These are phyloP conservation scores for Rhyacichthys aspro DNA, from an alignment of 2,797 vertebrate genomes.

Conservation along the genomic window DNA sequence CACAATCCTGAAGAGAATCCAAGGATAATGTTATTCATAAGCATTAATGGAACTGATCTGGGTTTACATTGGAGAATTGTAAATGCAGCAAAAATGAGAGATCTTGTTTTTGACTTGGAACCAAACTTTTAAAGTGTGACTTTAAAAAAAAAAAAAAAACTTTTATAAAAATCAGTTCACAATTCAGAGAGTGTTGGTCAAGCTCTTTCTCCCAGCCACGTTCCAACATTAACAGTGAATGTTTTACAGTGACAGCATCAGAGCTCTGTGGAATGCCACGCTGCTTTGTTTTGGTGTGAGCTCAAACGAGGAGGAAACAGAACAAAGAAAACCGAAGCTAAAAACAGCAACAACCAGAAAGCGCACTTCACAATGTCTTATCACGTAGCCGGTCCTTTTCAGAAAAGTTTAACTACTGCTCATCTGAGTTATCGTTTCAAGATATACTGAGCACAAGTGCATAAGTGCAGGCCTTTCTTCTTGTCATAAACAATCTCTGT, in stretches of 20 bases:
- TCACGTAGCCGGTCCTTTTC: constrained; percentile 5
- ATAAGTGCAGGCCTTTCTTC: neutral
- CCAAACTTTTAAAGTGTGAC: too few relatives aligned
- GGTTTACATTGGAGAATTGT: too few relatives aligned
- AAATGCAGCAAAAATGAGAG: too few relatives aligned
- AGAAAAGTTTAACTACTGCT: neutral
- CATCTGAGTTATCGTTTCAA: neutral
- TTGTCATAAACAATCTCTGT: constrained; percentile 22
- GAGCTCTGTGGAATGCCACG: constrained; percentile 84
- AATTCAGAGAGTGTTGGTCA: too few relatives aligned
- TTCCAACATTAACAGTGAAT: constrained; percentile 64
- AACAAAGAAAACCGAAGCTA: constrained; percentile 26
- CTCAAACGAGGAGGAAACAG: constrained; percentile 15
- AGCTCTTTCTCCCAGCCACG: constrained; percentile 50
- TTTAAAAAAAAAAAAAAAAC: too few relatives aligned
- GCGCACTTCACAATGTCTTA: constrained; percentile 1
- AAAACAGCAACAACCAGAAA: constrained; percentile 31
- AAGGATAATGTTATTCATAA: too few relatives aligned
- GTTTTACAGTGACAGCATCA: constrained; percentile 78
- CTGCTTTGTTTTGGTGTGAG: constrained; percentile 19
- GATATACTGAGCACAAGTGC: neutral
- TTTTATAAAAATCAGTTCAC: too few relatives aligned
- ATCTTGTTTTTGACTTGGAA: too few relatives aligned
- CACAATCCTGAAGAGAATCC: too few relatives aligned
- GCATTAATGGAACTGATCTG: too few relatives aligned